Base-by-base conservation (phyloP, 2,888 invertebrate species). In the Troides aeacus region DNA sequence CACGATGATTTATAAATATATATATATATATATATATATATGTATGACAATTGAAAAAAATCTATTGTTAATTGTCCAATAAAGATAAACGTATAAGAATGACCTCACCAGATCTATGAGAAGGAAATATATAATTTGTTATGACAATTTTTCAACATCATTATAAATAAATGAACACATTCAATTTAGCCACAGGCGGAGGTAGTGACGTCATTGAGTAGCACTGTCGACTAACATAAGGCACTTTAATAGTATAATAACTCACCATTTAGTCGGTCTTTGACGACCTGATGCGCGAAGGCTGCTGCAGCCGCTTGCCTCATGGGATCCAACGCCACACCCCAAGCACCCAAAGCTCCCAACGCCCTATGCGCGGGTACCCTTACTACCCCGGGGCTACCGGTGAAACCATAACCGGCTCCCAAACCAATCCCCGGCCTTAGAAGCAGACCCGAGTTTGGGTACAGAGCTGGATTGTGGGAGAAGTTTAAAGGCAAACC, bases 221-320 rank as follows among this genome's bases (percentile, higher is more conserved):
- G 17, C 46, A 46, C 46, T 50, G 50, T 50, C 5, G 5, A 50
- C 50, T 12, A n/a, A n/a, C n/a, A 53, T 53, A 53, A 46, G 18
- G 18, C n/a, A 18, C n/a, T 30, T 2, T 15, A 50, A 50, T 53
- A 12, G 4, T 1, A n/a, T 53, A n/a, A 53, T 53, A n/a, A 91
- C 95, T 94, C 89, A 97, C 97, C 96, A 90, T 96, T 96, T 78
- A 97, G 88, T 88, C 97, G 93, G 86, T 97, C 96, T 88, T 97
- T 97, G 78, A 96, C 96, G 81, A 96, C 96, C 88, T 96, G 96
- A 79, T 96, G 95, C 2, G 96, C 96, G 82, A 96, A 94, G 64
- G 96, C 96, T 2, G 96, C 96, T 0, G 94, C 94, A 23, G 93
- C 95, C 70, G 94, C 95, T 78, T 94, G 95, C 81, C 94, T 90